Base-by-base conservation (phyloP, 2,888 invertebrate genomes). In the Dicyrtoma fusca region DNA sequence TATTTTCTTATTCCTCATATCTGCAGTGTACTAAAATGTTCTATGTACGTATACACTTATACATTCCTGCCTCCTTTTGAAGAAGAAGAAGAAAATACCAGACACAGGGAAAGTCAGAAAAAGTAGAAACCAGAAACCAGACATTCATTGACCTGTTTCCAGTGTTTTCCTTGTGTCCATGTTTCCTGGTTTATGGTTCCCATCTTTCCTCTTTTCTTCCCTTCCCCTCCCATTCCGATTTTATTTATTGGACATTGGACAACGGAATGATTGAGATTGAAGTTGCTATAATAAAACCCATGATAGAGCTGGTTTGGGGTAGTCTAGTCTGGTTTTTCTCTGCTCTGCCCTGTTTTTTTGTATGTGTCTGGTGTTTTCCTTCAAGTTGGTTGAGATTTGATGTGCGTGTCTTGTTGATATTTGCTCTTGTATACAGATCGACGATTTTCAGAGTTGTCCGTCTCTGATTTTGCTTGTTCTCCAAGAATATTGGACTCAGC, bases 391-490 rank as follows among this genome's bases (percentile, higher is more conserved):
- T n/a, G 53, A 4, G 23, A 26, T 21, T 26, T 63, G 21, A 63
- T 21, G 65, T 65, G 26, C 45, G 19, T 44, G 45, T 34, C 34
- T n/a, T 65, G 17, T 17, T 62, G 62, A 34, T 34, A 23, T 25
- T 14, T 62, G n/a, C 69, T 34, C 34, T 47, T 49, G 62, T 85
- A 92, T 14, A 87, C 89, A 57, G 89, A 90, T 82, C 88, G 89
- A 81, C 88, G 88, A 23, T 92, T 94, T 84, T 87, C 89, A 8
- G 92, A 93, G 75, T 84, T 94, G 72, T 87, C 88, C 57, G 87
- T 92, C 63, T 91, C 92, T 80, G 92, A 94, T 82, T 93, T 93
- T 82, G 94, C 94, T 1, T 94, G 94, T 83, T 89, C 90, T 75
- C 94, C 94, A 26, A 90, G 92, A 82, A 81, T 82, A 34, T 75